These are phyloP conservation scores for Leptonema lineaticorne DNA, from an alignment of 1,140 invertebrate genomes.

Conservation along the genomic window DNA sequence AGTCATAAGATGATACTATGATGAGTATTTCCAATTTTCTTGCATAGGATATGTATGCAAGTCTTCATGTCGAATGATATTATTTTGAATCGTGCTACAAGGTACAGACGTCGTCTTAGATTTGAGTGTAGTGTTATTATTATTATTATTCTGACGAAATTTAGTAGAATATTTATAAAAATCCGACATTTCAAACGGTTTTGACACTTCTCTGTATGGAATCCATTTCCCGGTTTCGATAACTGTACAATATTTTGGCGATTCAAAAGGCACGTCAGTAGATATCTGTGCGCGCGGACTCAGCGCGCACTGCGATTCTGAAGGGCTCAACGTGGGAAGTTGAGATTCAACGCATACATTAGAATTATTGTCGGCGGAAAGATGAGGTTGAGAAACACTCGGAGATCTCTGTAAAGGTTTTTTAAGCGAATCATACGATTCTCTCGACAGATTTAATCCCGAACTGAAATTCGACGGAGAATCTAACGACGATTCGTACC, in stretches of 20 bases:
- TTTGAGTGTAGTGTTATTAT: conserved; percentile 1
- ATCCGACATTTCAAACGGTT: conserved; percentile 95
- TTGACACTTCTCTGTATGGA: conserved; percentile 89
- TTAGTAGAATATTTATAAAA: conserved; percentile 97
- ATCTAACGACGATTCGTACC: conserved; percentile 74
- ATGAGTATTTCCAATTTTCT: conserved; percentile 31
- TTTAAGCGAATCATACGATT: conserved; percentile 47
- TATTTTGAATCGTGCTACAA: background rate
- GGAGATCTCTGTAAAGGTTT: conserved; percentile 51
- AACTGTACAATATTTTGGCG: conserved; percentile 77
- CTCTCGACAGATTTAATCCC: conserved; percentile 39
- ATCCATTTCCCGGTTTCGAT: conserved; percentile 86
- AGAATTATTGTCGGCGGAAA: background rate
- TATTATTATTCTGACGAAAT: conserved; percentile 65
- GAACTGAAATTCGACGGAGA: conserved; percentile 50
- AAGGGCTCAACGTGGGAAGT: background rate
- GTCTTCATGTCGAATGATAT: background rate
- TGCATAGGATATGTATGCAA: conserved; percentile 6
- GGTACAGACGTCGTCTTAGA: conserved; percentile 1
- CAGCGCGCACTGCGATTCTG: background rate
- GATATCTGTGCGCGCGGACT: conserved; percentile 51
- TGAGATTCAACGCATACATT: background rate
- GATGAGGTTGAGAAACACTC: conserved; percentile 43
- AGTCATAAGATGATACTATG: too few species aligned
- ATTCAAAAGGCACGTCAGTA: conserved; percentile 65